Evolutionary conservation across 37 sponge, comb jelly and placozoan species (phyloP).

Genomic region (Chondrilla cf. caribensis): DNA sequence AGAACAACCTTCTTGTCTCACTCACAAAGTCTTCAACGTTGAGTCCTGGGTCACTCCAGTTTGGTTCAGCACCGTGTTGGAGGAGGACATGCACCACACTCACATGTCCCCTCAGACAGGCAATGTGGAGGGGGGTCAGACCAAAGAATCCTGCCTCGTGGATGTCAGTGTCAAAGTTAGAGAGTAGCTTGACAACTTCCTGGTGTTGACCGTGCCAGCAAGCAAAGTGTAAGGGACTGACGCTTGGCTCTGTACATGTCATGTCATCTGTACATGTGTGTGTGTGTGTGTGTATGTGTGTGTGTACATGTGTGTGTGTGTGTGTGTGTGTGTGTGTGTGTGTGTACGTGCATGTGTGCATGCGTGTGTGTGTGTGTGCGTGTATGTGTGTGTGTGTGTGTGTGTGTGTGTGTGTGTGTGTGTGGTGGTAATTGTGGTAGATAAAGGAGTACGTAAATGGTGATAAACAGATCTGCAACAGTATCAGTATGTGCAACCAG

Average conservation of each 20-base stretch:
- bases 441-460: too few relatives aligned
- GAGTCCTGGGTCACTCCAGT: slow-evolving; percentile 20
- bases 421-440: too few relatives aligned
- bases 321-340: too few relatives aligned
- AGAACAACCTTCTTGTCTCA: not conserved
- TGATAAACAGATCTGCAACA: too few relatives aligned
- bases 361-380: too few relatives aligned
- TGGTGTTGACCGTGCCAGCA: slow-evolving; percentile 20
- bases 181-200: not conserved
- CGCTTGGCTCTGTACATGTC: not conserved
- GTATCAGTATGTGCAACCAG: too few relatives aligned
- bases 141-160: slow-evolving; percentile 14
- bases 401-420: too few relatives aligned
- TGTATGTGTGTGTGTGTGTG: too few relatives aligned
- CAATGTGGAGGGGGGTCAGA: slow-evolving; percentile 9
- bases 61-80: slow-evolving; percentile 1
- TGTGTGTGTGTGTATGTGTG: not conserved
- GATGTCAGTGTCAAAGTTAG: not conserved
- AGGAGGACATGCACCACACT: not conserved
- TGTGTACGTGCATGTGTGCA: too few relatives aligned
- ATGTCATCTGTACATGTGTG: not conserved
- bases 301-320: too few relatives aligned
- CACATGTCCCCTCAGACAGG: not conserved
- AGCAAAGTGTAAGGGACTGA: slow-evolving; percentile 10
- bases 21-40: slow-evolving; percentile 9